Base-by-base conservation (phyloP, 1,140 invertebrate genomes). In the Camponotus pennsylvanicus region DNA sequence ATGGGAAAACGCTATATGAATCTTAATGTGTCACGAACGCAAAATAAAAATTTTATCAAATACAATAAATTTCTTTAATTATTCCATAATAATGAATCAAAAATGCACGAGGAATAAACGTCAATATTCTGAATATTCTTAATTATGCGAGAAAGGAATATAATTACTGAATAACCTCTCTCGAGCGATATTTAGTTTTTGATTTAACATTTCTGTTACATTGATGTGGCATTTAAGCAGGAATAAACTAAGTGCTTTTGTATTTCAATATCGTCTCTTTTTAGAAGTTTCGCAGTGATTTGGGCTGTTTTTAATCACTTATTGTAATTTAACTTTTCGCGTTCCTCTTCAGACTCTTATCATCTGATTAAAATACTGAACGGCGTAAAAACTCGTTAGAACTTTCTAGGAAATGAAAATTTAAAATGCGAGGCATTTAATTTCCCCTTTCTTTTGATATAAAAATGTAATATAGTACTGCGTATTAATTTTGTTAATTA, bases 1-100 rank as follows among this genome's bases (percentile, higher is more conserved):
- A 1, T 32, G 7, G 37, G 8, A 49, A 49, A 66, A 66, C 13
- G 3, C 18, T 66, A 32, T 66, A 32, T 11, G 5, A 37, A 37
- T 79, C n/a, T 66, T 66, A 0, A 0, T 55, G 18, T 55, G 40
- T 18, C 2, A 21, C 6, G 42, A 76, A 27, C 13, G 8, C 11
- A 45, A 18, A 32, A 79, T 67, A 79, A 52, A 52, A 67, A 13
- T 79, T 15, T 52, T 52, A 15, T 13, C 11, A 49, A 49, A 49
- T 78, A 79, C 13, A n/a, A 67, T 34, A 45, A 34, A 34, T 42
- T 45, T 7, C 15, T 61, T 37, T 55, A n/a, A 32, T 67, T 79
- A 67, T 67, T 79, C n/a, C 52, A 79, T 67, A 40, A 67, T 79
- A 79, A 79, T 79, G 42, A 79, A 79, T 79, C 52, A 13, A 79